Evolutionary conservation across 1,140 invertebrate genomes (phyloP).

Genomic region (Idris sp.): DNA sequence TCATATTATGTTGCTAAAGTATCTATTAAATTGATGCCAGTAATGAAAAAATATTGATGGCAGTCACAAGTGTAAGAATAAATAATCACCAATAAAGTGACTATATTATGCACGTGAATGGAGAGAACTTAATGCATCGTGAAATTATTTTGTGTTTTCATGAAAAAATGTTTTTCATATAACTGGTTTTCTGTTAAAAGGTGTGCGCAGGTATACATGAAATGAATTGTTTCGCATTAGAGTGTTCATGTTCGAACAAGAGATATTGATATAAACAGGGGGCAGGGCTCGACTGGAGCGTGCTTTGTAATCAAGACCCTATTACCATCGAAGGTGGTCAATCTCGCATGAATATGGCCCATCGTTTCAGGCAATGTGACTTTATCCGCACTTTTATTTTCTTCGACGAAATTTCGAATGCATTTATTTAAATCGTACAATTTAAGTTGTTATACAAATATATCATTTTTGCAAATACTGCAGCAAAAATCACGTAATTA

Average conservation of each 20-base stretch:
- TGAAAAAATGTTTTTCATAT: conserved; percentile 31
- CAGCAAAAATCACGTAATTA: no score
- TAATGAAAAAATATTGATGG: conserved; percentile 44
- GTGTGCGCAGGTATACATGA: conserved; percentile 45
- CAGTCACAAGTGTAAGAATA: conserved; percentile 27
- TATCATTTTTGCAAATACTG: conserved; percentile 31
- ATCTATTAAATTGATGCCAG: conserved; percentile 35
- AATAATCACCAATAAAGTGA: conserved; percentile 36
- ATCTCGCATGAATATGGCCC: conserved; percentile 65
- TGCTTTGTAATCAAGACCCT: conserved; percentile 77
- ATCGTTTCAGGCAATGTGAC: conserved; percentile 56
- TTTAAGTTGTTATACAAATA: conserved; percentile 42
- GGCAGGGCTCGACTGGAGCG: conserved; percentile 71
- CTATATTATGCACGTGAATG: conserved; percentile 44
- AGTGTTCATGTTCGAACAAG: conserved; percentile 66
- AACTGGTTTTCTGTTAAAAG: conserved; percentile 55
- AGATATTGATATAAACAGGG: conserved; percentile 79
- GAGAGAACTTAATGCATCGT: conserved; percentile 51
- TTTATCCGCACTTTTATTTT: conserved; percentile 61
- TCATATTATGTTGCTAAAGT: conserved; percentile 28
- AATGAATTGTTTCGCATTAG: conserved; percentile 61
- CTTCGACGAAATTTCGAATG: conserved; percentile 9
- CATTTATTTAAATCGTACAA: conserved; percentile 46
- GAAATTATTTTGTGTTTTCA: conserved; percentile 57
- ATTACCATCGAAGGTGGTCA: conserved; percentile 78